Percentiles rank a stretch among this genome's conserved stretches.
Evolutionary conservation across 2,113 vertebrate genomes (phyloP).

Genomic region (Phoenicopterus ruber): DNA sequence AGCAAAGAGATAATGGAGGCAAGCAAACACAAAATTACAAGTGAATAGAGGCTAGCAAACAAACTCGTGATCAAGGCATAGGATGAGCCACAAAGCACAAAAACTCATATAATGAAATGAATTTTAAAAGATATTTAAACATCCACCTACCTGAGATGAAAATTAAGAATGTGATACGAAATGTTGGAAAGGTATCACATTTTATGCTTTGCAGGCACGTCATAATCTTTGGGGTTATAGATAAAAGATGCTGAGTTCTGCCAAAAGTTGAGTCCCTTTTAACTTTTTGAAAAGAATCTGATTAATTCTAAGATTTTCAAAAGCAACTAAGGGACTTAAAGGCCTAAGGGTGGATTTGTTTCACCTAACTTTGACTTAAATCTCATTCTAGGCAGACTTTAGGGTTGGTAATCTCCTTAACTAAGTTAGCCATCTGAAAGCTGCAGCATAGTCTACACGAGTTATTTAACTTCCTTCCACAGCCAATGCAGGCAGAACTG

Average conservation of each 20-base stretch:
- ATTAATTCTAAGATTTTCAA: background rate
- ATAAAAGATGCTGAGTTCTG: background rate
- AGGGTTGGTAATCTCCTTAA: background rate
- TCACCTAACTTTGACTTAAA: background rate
- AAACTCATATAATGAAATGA: conserved; percentile 18
- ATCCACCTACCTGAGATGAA: background rate
- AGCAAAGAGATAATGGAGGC: conserved; percentile 21
- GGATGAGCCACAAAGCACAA: background rate
- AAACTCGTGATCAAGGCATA: background rate
- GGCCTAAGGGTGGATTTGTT: background rate
- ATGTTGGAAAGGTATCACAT: background rate
- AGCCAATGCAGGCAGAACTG: background rate
- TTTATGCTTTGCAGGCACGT: background rate
- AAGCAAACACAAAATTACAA: conserved; percentile 10
- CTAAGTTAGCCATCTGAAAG: background rate
- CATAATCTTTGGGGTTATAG: background rate
- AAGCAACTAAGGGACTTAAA: background rate
- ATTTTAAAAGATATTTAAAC: background rate
- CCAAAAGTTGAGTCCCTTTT: background rate
- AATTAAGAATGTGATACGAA: background rate
- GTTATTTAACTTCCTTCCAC: background rate
- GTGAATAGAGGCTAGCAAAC: background rate
- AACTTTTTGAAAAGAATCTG: background rate
- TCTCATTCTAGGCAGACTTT: background rate
- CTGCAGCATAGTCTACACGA: background rate